Evolutionary conservation across 2,888 invertebrate genomes (phyloP).

Genomic region (Exephanes ischioxanthus): DNA sequence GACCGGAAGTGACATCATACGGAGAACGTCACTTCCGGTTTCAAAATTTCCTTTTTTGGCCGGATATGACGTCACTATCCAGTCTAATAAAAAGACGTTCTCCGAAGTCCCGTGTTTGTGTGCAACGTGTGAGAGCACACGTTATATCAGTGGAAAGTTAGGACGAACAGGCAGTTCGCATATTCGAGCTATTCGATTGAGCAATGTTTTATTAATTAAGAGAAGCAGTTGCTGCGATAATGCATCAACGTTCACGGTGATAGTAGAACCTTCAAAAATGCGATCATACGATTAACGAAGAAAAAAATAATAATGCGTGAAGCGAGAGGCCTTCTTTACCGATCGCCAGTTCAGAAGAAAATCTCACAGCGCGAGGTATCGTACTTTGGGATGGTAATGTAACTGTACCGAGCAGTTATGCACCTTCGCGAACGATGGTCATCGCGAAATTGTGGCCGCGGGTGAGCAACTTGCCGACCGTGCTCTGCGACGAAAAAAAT

Average conservation of each 20-base stretch:
- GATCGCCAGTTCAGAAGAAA: constrained; percentile 31
- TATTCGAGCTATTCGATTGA: background rate
- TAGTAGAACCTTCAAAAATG: background rate
- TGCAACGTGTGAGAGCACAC: background rate
- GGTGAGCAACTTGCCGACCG: constrained; percentile 54
- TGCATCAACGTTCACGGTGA: background rate
- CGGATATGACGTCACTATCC: background rate
- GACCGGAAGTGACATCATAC: too few relatives aligned
- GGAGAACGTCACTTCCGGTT: too few relatives aligned
- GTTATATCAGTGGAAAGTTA: background rate
- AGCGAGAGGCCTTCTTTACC: constrained; percentile 45
- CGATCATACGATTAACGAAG: background rate
- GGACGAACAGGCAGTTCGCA: background rate
- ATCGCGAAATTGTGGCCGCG: background rate
- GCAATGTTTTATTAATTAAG: background rate
- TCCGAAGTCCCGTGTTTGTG: background rate
- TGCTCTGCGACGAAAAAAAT: background rate
- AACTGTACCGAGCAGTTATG: constrained; percentile 11
- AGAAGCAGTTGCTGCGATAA: background rate
- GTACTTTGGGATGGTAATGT: constrained; percentile 35
- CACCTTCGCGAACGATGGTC: constrained; percentile 13
- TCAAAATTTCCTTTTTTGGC: too few relatives aligned
- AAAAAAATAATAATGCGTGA: background rate
- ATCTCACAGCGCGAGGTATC: background rate
- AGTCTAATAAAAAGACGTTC: background rate